Conservation (phyloP, 2,888 invertebrate species). For the Pyralis farinalis region DNA sequence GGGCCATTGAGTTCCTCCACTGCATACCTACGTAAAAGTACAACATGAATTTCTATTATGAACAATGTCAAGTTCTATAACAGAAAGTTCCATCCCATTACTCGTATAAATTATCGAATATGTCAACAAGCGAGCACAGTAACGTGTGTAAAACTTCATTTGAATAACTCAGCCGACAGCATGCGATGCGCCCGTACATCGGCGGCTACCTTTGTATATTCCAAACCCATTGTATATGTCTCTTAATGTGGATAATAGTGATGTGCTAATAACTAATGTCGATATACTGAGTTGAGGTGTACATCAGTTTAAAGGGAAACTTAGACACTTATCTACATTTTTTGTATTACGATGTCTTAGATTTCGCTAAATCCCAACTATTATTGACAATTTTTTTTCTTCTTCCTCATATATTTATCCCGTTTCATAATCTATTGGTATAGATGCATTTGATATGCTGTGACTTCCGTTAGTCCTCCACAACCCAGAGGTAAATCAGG, state of each 20-base stretch:
- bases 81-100: constrained; percentile 20
- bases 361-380: too few relatives aligned
- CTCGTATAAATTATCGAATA: constrained; percentile 64
- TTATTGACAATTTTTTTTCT: too few relatives aligned
- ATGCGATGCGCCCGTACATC: constrained; percentile 17
- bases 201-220: constrained; percentile 52
- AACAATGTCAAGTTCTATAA: neutral
- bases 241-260: constrained; percentile 26
- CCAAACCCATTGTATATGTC: constrained; percentile 54
- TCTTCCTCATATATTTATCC: too few relatives aligned
- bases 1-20: too few relatives aligned
- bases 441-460: too few relatives aligned
- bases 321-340: too few relatives aligned
- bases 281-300: neutral
- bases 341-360: too few relatives aligned
- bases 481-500: too few relatives aligned
- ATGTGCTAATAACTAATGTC: neutral
- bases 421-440: too few relatives aligned
- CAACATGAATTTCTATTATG: neutral
- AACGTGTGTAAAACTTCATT: constrained; percentile 56
- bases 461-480: too few relatives aligned
- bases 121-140: constrained; percentile 37
- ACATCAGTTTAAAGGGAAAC: too few relatives aligned
- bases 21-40: too few relatives aligned
- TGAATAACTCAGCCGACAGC: constrained; percentile 48